Evolutionary conservation across 2,797 vertebrate genomes (phyloP).

Genomic region (Enteromius argenteus): DNA sequence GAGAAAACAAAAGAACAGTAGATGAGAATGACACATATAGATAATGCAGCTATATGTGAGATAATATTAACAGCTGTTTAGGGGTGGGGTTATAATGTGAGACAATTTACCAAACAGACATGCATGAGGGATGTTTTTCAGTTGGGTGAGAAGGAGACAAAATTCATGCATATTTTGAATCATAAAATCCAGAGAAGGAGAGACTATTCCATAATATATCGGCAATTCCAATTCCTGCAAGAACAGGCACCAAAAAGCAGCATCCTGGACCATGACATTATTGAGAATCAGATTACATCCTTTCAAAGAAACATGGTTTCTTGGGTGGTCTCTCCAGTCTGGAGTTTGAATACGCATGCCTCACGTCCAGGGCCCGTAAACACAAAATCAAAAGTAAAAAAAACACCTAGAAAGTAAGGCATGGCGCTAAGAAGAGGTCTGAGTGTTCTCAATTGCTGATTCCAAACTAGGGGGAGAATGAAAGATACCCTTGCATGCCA

Average conservation of each 20-base stretch:
- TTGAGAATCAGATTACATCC: not conserved
- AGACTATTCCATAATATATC: slow-evolving; percentile 11
- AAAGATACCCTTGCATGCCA: slow-evolving; percentile 42
- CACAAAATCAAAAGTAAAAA: not conserved
- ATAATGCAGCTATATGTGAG: slow-evolving; percentile 20
- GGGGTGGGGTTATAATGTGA: slow-evolving; percentile 9
- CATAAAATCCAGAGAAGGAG: slow-evolving; percentile 37
- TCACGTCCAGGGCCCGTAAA: slow-evolving; percentile 28
- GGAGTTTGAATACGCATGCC: slow-evolving; percentile 43
- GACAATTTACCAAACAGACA: slow-evolving; percentile 36
- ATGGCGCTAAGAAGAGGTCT: not conserved
- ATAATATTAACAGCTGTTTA: not conserved
- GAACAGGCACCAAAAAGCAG: slow-evolving; percentile 17
- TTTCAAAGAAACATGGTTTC: slow-evolving; percentile 8
- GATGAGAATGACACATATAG: slow-evolving; percentile 17
- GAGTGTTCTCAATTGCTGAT: not conserved
- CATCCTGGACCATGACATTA: slow-evolving; percentile 16
- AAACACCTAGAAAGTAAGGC: slow-evolving; percentile 19
- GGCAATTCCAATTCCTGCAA: slow-evolving; percentile 28
- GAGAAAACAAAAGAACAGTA: not conserved
- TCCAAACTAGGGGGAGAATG: slow-evolving; percentile 1
- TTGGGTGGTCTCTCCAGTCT: slow-evolving; percentile 37
- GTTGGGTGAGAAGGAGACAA: slow-evolving; percentile 14
- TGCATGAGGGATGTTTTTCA: slow-evolving; percentile 31
- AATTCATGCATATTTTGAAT: slow-evolving; percentile 45